Percentiles rank a stretch among this genome's conserved stretches.
Conservation (phyloP, 2,113 vertebrate species). For the Propithecus coquereli region DNA sequence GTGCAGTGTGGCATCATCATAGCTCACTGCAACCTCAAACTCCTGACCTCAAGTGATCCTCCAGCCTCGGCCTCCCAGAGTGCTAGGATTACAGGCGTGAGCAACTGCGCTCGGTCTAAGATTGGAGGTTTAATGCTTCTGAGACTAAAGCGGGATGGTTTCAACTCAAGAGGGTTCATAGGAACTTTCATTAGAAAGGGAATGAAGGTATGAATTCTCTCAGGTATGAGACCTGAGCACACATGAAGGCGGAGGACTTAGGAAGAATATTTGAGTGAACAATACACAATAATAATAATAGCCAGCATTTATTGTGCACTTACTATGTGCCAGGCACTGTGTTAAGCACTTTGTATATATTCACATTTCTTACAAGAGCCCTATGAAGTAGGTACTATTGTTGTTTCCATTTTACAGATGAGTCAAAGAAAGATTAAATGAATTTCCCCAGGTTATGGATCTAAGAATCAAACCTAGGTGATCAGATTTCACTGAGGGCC, state of each 20-base stretch:
- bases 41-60: too few relatives aligned
- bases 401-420: conserved; percentile 21
- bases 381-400: neutral
- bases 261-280: neutral
- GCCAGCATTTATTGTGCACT: neutral
- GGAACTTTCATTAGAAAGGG: neutral
- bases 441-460: neutral
- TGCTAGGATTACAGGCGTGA: too few relatives aligned
- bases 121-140: neutral
- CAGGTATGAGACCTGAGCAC: neutral
- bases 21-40: too few relatives aligned
- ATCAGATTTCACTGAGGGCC: neutral
- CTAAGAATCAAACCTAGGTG: neutral
- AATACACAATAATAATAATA: neutral
- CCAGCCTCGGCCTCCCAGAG: too few relatives aligned
- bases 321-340: neutral
- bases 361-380: conserved; percentile 24
- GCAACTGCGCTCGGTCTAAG: neutral
- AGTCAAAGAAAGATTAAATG: neutral
- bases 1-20: too few relatives aligned
- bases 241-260: neutral
- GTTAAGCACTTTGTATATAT: neutral
- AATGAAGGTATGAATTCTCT: neutral
- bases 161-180: neutral
- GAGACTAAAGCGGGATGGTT: neutral